Evolutionary conservation across 2,113 vertebrate species (phyloP).

Genomic region (Poeciliopsis turrubarensis): DNA sequence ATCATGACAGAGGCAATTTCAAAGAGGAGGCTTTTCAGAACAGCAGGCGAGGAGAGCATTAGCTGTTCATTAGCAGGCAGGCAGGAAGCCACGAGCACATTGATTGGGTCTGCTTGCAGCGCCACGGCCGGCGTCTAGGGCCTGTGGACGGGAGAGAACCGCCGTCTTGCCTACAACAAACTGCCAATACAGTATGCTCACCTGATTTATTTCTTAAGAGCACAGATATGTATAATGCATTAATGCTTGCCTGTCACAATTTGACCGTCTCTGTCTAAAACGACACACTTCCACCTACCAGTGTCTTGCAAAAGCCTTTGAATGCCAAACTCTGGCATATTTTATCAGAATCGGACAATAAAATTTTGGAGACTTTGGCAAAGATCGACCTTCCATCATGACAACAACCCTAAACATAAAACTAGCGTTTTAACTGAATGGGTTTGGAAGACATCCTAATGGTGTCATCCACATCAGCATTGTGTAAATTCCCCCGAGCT

Average conservation of each 20-base stretch:
- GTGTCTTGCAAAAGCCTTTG: neutral
- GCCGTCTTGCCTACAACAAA: constrained; percentile 19
- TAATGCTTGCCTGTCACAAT: neutral
- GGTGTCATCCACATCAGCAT: neutral
- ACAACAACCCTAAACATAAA: no score
- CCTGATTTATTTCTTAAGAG: constrained; percentile 33
- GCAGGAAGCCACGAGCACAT: constrained; percentile 55
- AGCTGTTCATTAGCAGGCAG: constrained; percentile 63
- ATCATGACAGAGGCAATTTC: constrained; percentile 49
- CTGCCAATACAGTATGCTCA: constrained; percentile 25
- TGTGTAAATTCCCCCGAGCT: neutral
- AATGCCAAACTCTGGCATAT: no score
- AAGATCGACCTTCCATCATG: neutral
- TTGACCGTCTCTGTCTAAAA: neutral
- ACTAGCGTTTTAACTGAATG: neutral
- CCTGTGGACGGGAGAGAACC: constrained; percentile 42
- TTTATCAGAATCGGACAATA: no score
- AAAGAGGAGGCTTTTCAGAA: constrained; percentile 37
- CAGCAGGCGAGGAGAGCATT: constrained; percentile 42
- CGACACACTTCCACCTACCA: neutral
- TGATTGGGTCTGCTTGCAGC: constrained; percentile 52
- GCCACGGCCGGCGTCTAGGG: constrained; percentile 37
- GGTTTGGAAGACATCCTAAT: neutral
- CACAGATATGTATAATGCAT: neutral
- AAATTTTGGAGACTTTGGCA: no score